Conservation (phyloP, 2,113 vertebrate species). For the Peromyscus californicus region DNA sequence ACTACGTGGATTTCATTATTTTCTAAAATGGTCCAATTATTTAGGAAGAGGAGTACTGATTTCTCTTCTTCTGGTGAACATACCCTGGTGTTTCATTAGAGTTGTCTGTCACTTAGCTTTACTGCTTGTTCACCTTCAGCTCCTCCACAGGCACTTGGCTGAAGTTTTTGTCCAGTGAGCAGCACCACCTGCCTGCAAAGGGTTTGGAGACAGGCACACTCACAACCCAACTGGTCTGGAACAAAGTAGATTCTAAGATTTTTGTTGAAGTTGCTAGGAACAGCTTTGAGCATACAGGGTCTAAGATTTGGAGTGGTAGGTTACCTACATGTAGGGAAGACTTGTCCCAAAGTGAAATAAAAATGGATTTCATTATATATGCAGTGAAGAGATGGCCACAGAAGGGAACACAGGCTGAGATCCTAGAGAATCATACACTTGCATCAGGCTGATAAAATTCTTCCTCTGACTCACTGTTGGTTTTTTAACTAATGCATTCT, state of each 20-base stretch:
- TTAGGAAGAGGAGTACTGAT: neutral
- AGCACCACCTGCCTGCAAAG: neutral
- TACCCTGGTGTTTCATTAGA: neutral
- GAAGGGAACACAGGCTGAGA: neutral
- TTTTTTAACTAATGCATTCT: neutral
- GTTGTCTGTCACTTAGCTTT: neutral
- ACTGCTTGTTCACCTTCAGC: neutral
- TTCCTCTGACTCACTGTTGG: neutral
- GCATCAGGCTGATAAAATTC: neutral
- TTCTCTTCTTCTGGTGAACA: neutral
- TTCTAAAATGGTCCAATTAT: slow-evolving; percentile 11
- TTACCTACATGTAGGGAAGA: neutral
- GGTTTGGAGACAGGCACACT: neutral
- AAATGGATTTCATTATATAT: neutral
- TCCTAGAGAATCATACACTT: neutral
- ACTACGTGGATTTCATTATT: neutral
- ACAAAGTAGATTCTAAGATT: neutral
- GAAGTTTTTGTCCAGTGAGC: neutral
- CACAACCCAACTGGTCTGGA: neutral
- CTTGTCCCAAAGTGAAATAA: neutral
- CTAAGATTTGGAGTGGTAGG: neutral
- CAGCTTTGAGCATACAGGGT: neutral
- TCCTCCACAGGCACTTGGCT: neutral
- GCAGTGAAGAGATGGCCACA: neutral
- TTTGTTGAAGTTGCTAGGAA: slow-evolving; percentile 22